phyloP scores from a whole-genome alignment of 53 echinoderm and acorn worm species.

The Astropecten irregularis region DNA sequence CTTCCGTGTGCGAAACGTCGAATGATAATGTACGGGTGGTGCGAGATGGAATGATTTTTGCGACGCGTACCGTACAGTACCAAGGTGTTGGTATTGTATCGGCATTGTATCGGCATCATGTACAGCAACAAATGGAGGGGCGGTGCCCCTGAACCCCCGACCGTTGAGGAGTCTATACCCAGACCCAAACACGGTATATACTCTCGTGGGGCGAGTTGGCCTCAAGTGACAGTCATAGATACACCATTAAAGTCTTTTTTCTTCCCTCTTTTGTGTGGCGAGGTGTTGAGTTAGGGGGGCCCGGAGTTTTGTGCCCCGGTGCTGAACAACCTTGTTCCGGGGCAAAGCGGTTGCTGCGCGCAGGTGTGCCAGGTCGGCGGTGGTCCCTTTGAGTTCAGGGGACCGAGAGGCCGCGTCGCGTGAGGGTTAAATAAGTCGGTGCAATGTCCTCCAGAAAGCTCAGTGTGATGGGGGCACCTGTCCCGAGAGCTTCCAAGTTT shows the following conservation, averaged over 20 bases:
- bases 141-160: slow-evolving; percentile 25
- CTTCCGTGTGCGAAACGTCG: no score
- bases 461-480: no score
- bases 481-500: no score
- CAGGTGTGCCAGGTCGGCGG: slow-evolving; percentile 16
- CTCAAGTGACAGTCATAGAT: slow-evolving; percentile 35
- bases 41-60: no score
- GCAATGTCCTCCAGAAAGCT: slow-evolving; percentile 3
- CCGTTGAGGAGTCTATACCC: no score
- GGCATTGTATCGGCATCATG: slow-evolving; percentile 25
- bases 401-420: not conserved
- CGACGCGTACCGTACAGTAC: no score
- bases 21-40: no score
- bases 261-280: not conserved
- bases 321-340: slow-evolving; percentile 1
- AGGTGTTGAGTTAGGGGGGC: no score
- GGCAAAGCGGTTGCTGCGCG: not conserved
- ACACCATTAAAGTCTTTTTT: not conserved
- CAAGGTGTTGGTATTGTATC: no score
- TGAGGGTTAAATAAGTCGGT: not conserved
- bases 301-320: not conserved
- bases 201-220: not conserved
- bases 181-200: no score
- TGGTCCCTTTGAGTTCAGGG: not conserved
- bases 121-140: slow-evolving; percentile 51